Conservation (phyloP, 2,888 invertebrate species). For the Acleris literana region DNA sequence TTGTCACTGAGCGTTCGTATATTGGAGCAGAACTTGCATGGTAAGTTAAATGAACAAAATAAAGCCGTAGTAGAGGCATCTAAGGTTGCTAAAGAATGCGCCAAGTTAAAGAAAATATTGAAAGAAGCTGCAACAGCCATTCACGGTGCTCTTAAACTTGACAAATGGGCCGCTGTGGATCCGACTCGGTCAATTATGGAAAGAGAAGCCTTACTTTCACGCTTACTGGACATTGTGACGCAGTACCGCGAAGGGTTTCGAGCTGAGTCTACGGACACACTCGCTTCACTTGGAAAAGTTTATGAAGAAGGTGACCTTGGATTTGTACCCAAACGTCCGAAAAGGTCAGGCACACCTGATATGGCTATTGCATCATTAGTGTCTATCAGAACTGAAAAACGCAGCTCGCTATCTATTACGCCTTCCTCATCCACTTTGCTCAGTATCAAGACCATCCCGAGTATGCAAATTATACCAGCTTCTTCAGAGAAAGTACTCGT, state of each 20-base stretch:
- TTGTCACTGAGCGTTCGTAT: constrained; percentile 73
- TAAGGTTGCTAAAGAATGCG: constrained; percentile 79
- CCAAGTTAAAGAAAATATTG: constrained; percentile 82
- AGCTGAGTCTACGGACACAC: constrained; percentile 69
- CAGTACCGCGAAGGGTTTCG: constrained; percentile 69
- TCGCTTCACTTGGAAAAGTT: constrained; percentile 78
- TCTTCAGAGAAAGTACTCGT: constrained; percentile 46
- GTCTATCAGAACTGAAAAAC: constrained; percentile 45
- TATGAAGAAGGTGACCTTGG: constrained; percentile 87
- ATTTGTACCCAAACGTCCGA: constrained; percentile 82
- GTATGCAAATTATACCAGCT: constrained; percentile 59
- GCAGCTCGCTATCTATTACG: constrained; percentile 43
- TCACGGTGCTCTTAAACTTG: constrained; percentile 81
- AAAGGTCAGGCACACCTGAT: constrained; percentile 49
- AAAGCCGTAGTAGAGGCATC: constrained; percentile 70
- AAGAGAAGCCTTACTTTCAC: constrained; percentile 78
- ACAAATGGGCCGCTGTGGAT: constrained; percentile 65
- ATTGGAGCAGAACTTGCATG: constrained; percentile 84
- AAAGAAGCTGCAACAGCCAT: constrained; percentile 85
- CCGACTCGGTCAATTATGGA: constrained; percentile 71
- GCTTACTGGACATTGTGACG: constrained; percentile 80
- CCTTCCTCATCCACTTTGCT: constrained; percentile 53
- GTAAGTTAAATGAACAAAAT: constrained; percentile 74
- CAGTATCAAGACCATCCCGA: constrained; percentile 70
- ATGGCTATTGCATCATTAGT: constrained; percentile 47